phyloP scores from a whole-genome alignment of 2,797 vertebrate genomes.

The Apodemus agrarius region DNA sequence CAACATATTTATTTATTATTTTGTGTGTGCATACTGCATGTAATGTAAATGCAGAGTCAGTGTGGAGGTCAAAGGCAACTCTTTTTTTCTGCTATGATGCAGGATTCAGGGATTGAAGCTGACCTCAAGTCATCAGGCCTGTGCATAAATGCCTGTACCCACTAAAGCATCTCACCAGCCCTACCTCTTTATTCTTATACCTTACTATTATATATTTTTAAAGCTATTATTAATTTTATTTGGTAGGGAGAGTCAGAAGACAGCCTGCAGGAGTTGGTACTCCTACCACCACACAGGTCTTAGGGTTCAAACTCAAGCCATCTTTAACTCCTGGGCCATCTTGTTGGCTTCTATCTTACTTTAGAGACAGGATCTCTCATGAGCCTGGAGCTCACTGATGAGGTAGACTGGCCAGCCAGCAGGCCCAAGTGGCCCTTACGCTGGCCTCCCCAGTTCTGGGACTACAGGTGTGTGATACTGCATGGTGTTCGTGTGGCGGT shows the following conservation, averaged over 20 bases:
- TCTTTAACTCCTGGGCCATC: not conserved
- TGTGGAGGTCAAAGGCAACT: not conserved
- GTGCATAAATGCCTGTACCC: not conserved
- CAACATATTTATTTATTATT: not conserved
- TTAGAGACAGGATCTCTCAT: not conserved
- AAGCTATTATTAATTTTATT: not conserved
- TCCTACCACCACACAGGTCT: not conserved
- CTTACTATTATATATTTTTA: not conserved
- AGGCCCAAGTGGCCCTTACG: not conserved
- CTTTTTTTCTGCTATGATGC: not conserved
- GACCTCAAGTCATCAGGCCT: not conserved
- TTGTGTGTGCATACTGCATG: not conserved
- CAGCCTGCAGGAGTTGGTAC: not conserved
- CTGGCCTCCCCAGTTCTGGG: not conserved
- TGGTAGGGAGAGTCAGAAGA: not conserved
- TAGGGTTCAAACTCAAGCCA: not conserved
- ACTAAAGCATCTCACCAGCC: not conserved
- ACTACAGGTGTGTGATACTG: not conserved
- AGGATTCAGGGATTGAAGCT: not conserved
- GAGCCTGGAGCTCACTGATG: not conserved
- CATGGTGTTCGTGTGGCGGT: not conserved
- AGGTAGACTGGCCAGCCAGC: not conserved
- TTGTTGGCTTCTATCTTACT: not conserved
- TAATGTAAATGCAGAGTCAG: not conserved
- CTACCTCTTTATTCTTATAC: not conserved